Conservation (phyloP, 1,140 invertebrate genomes). For the Lepidostoma basale region DNA sequence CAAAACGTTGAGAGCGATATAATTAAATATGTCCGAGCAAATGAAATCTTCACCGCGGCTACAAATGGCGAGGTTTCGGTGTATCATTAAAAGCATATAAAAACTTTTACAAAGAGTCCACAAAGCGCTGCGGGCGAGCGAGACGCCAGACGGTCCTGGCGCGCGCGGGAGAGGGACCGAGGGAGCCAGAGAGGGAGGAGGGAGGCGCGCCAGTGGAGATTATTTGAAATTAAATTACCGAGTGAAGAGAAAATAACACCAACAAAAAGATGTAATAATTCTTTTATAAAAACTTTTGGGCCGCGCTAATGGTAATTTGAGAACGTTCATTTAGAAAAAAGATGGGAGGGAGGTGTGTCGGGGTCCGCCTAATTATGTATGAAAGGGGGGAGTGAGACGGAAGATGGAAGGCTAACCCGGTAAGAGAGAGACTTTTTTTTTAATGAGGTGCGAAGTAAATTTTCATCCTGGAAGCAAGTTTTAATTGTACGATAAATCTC, state of each 20-base stretch:
- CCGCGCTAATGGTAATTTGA: conserved; percentile 46
- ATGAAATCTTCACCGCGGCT: conserved; percentile 41
- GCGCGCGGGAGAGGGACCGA: conserved; percentile 2
- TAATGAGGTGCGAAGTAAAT: conserved; percentile 42
- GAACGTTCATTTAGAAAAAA: conserved; percentile 43
- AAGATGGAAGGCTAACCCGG: background rate
- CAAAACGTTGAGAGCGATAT: conserved; percentile 28
- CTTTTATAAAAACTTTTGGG: conserved; percentile 46
- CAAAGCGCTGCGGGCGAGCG: conserved; percentile 20
- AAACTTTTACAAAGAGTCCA: conserved; percentile 39
- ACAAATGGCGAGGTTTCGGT: conserved; percentile 40
- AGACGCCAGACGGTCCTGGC: conserved; percentile 13
- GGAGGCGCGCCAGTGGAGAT: conserved; percentile 32
- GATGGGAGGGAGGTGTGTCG: conserved; percentile 30
- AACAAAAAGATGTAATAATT: conserved; percentile 47
- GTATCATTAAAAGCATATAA: conserved; percentile 44
- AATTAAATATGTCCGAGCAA: conserved; percentile 46
- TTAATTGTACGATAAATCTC: conserved; percentile 39
- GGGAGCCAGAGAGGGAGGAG: background rate
- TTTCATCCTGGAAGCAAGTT: conserved; percentile 31
- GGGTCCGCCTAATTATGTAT: conserved; percentile 41
- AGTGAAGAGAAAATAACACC: conserved; percentile 44
- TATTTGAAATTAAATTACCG: conserved; percentile 47
- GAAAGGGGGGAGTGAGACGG: conserved; percentile 28
- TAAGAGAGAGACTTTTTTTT: conserved; percentile 10